Percentiles rank a stretch among this genome's conserved stretches.
These are phyloP conservation scores for Agrilus planipennis DNA, from an alignment of 1,140 invertebrate species.

Conservation along the genomic window DNA sequence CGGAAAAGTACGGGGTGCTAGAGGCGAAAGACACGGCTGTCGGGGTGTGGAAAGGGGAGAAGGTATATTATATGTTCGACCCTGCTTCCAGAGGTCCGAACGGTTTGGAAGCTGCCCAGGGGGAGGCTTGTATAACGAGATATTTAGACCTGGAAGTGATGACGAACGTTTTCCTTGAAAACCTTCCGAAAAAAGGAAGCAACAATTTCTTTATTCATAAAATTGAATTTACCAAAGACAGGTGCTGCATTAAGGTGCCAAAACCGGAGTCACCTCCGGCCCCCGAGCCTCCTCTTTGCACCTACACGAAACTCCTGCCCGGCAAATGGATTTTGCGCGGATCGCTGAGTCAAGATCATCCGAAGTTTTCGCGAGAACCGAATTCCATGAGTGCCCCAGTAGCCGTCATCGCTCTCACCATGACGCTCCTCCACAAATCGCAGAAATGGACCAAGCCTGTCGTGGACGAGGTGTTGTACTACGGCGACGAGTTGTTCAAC, in stretches of 20 bases:
- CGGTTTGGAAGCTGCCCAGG: slow-evolving; percentile 30
- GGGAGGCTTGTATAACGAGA: slow-evolving; percentile 31
- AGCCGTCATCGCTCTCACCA: slow-evolving; percentile 35
- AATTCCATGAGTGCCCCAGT: slow-evolving; percentile 34
- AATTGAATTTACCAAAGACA: slow-evolving; percentile 12
- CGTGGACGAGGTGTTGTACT: slow-evolving; percentile 36
- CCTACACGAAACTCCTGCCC: slow-evolving; percentile 16
- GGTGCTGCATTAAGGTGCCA: slow-evolving; percentile 14
- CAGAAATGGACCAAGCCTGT: slow-evolving; percentile 39
- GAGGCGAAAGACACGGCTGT: slow-evolving; percentile 35
- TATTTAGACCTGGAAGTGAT: slow-evolving; percentile 31
- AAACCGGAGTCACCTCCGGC: slow-evolving; percentile 8
- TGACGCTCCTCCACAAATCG: slow-evolving; percentile 35
- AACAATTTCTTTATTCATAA: slow-evolving; percentile 32
- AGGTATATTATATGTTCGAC: slow-evolving; percentile 38
- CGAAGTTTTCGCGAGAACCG: slow-evolving; percentile 34
- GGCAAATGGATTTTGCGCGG: slow-evolving; percentile 31
- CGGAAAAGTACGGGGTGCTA: slow-evolving; percentile 25
- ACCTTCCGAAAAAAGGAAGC: slow-evolving; percentile 25
- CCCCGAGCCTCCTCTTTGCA: background rate
- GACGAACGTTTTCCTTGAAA: slow-evolving; percentile 29
- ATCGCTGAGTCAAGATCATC: slow-evolving; percentile 25
- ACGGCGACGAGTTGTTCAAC: slow-evolving; percentile 23
- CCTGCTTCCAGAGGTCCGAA: slow-evolving; percentile 36
- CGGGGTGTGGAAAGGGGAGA: slow-evolving; percentile 33